phyloP scores from a whole-genome alignment of 1,140 invertebrate genomes.

The Halictus rubicundus region DNA sequence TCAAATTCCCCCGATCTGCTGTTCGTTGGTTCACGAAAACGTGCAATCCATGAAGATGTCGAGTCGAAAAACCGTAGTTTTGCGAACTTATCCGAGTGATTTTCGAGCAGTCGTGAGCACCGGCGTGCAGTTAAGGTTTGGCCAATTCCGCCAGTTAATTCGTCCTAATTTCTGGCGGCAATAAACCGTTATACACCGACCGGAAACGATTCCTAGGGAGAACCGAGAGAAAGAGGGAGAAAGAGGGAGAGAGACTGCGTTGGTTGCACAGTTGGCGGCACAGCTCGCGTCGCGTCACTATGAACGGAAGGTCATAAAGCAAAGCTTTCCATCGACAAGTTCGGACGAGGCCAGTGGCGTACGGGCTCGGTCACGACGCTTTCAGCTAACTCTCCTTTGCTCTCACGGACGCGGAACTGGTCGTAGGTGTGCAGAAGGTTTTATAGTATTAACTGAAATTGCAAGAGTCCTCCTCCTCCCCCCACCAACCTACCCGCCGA shows the following conservation, averaged over 20 bases:
- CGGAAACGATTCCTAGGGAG: background rate
- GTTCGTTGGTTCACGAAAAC: too few species aligned
- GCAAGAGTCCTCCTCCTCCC: constrained; percentile 60
- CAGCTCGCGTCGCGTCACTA: constrained; percentile 23
- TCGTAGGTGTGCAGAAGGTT: constrained; percentile 68
- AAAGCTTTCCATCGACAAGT: constrained; percentile 59
- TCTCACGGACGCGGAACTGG: constrained; percentile 8
- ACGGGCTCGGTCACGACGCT: constrained; percentile 7
- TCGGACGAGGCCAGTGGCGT: constrained; percentile 44
- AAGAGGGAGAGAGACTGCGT: too few species aligned
- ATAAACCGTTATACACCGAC: too few species aligned
- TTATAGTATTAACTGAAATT: constrained; percentile 77
- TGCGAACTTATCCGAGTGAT: too few species aligned
- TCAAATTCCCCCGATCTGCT: too few species aligned
- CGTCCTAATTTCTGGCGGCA: too few species aligned
- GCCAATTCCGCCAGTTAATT: too few species aligned
- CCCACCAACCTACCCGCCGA: too few species aligned
- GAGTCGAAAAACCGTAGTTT: too few species aligned
- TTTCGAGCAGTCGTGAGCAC: too few species aligned
- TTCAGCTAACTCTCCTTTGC: background rate
- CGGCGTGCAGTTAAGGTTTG: too few species aligned
- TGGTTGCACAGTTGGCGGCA: background rate
- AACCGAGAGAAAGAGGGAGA: background rate
- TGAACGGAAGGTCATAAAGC: constrained; percentile 57
- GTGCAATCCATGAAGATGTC: too few species aligned